Conservation (phyloP, 2,888 invertebrate species). For the Sicus ferrugineus region DNA sequence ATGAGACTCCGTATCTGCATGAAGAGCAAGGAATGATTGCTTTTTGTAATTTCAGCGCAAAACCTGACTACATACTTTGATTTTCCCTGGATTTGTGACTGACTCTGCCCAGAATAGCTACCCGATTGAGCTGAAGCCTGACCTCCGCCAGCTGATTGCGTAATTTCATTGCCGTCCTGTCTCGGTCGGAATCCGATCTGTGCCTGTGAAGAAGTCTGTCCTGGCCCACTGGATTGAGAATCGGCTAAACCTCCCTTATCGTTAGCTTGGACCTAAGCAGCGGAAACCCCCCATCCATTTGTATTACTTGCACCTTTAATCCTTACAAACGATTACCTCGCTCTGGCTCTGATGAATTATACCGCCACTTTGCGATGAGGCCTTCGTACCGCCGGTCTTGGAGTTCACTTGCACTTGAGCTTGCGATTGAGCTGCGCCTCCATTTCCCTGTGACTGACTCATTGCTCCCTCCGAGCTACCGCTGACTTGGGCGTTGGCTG, state of each 20-base stretch:
- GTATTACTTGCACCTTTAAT: not conserved
- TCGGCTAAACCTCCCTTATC: constrained; percentile 85
- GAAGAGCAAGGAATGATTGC: not conserved
- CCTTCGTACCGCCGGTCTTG: constrained; percentile 78
- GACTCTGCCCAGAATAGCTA: constrained; percentile 78
- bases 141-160: constrained; percentile 76
- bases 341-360: constrained; percentile 74
- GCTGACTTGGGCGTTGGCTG: constrained; percentile 71
- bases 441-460: constrained; percentile 79
- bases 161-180: constrained; percentile 65
- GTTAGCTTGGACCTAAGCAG: constrained; percentile 77
- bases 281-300: not conserved
- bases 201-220: constrained; percentile 86
- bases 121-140: constrained; percentile 82
- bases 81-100: constrained; percentile 83
- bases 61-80: constrained; percentile 64
- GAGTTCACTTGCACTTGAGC: constrained; percentile 79
- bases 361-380: constrained; percentile 79
- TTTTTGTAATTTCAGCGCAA: not conserved
- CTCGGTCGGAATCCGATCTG: constrained; percentile 86
- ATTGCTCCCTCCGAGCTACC: constrained; percentile 79
- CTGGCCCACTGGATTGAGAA: constrained; percentile 84
- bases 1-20: constrained; percentile 75
- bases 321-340: constrained; percentile 49
- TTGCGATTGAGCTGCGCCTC: constrained; percentile 78